Evolutionary conservation across 2,888 invertebrate species (phyloP), one percentile per base, ranked within the genome.

Genomic region (Papilio demoleus): DNA sequence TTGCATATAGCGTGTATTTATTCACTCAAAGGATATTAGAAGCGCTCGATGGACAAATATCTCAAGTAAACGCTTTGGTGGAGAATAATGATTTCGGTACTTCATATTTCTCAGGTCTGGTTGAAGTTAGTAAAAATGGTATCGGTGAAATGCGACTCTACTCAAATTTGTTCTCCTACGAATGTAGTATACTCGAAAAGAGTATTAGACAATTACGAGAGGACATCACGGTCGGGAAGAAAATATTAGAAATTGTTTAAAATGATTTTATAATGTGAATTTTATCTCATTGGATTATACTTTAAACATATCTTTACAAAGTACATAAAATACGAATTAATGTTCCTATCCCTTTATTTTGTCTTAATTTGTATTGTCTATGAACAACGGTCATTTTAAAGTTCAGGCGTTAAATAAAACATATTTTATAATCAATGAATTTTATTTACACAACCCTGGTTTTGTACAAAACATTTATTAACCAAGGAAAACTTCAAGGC

Each of bases 1-100:
- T 94, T 86, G 95, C 96, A 0, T 94, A 90, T 75, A 94, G 95
- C 65, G 94, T 93, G 14, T 90, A 94, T 5, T 78, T 93, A 60
- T 95, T 96, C 79, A 92, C 93, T 14, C 86, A 91, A 72, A 92
- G 93, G 2, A 76, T 95, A 47, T 81, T 95, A 0, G 87, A 93
- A 50, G 95, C 84, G 1, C 67, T 88, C n/a, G 79, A 81, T 6
- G 89, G 88, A 0, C 72, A 74, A 2, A 75, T 75, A 0, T 72
- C 76, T 3, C 75, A 76, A 68, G 79, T 88, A 0, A 78, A 85
- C 40, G 89, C 87, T 4, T 86, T 76, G 24, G 75, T 90, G 0
- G 87, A 88, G 64, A 90, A 90, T 72, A 88, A 90, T 61, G 87
- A 89, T 66, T 89, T 87, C 58, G 90, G 88, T 12, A 90, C 89